A percentile compares a stretch with the other conserved stretches of the same genome.
Evolutionary conservation across 2,888 invertebrate genomes (phyloP).

Genomic region (Caenorhabditis doughertyi): DNA sequence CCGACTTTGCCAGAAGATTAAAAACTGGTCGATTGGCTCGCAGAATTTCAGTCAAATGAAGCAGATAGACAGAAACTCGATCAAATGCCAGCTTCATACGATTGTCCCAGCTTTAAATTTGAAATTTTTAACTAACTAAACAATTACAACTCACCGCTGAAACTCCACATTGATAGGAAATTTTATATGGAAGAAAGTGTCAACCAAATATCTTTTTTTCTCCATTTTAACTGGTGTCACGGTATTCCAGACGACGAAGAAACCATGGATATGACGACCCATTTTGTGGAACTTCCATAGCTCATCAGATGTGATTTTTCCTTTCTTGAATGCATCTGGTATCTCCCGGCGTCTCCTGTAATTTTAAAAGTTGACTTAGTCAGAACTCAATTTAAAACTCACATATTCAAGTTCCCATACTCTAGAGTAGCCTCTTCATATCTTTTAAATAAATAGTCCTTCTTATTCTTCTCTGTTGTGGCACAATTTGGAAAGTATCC

Average conservation of each 20-base stretch:
- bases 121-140: not conserved
- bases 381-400: slow-evolving; percentile 6
- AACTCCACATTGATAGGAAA: slow-evolving; percentile 32
- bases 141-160: slow-evolving; percentile 2
- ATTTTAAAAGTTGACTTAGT: not conserved
- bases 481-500: slow-evolving; percentile 44
- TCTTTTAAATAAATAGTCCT: slow-evolving; percentile 1
- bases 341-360: slow-evolving; percentile 24
- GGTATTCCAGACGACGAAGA: slow-evolving; percentile 18
- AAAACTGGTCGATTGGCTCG: slow-evolving; percentile 22
- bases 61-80: not conserved
- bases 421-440: slow-evolving; percentile 27
- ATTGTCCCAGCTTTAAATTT: slow-evolving; percentile 34
- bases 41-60: slow-evolving; percentile 29
- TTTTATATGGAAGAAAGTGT: slow-evolving; percentile 17
- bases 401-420: slow-evolving; percentile 25
- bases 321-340: not conserved
- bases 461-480: not conserved
- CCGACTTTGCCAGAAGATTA: not conserved
- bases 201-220: slow-evolving; percentile 32
- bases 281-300: slow-evolving; percentile 24
- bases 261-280: slow-evolving; percentile 58
- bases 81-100: slow-evolving; percentile 29
- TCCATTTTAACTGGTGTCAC: no score
- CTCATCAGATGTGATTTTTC: not conserved